phyloP scores from a whole-genome alignment of 2,888 invertebrate genomes.

The Cephonodes hylas region DNA sequence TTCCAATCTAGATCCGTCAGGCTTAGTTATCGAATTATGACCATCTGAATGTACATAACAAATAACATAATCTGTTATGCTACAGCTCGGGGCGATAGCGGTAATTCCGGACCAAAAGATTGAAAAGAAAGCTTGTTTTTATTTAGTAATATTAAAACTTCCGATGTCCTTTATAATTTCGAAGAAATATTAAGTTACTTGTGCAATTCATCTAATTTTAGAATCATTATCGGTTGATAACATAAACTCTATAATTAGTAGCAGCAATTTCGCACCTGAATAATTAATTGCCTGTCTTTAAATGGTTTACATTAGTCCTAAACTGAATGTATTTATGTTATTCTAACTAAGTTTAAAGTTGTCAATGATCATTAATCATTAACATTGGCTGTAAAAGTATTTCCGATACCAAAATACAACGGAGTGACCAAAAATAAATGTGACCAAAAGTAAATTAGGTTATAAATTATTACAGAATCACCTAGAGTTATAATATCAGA shows the following conservation, averaged over 20 bases:
- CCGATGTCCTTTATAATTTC: not conserved
- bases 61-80: slow-evolving; percentile 23
- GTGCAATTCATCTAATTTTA: not conserved
- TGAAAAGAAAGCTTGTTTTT: not conserved
- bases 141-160: not conserved
- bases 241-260: not conserved
- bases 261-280: not conserved
- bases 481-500: not conserved
- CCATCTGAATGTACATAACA: slow-evolving; percentile 11
- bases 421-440: too few relatives aligned
- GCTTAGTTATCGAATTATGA: slow-evolving; percentile 12
- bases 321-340: too few relatives aligned
- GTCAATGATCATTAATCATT: too few relatives aligned
- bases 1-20: slow-evolving; percentile 28
- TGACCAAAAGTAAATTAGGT: too few relatives aligned
- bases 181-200: not conserved
- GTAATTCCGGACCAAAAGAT: not conserved
- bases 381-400: too few relatives aligned
- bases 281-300: not conserved
- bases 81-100: not conserved
- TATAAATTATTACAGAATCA: too few relatives aligned
- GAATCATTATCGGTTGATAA: not conserved
- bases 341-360: too few relatives aligned
- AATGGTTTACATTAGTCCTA: too few relatives aligned
- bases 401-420: too few relatives aligned